Evolutionary conservation across 2,113 vertebrate genomes (phyloP).

Genomic region (Glareola pratincola): DNA sequence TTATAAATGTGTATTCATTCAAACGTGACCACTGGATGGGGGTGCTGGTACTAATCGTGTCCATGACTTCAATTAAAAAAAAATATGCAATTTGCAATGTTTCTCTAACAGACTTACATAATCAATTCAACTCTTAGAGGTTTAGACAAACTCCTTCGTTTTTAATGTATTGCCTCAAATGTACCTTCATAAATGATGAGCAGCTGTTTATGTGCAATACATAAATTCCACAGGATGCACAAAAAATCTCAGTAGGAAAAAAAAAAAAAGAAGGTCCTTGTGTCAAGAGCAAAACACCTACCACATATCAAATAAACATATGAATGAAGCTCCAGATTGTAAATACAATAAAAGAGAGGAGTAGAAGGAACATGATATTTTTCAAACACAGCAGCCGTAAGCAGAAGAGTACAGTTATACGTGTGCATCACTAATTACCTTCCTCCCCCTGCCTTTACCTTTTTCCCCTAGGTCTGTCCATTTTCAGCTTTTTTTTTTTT

Average conservation of each 20-base stretch:
- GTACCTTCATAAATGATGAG: not conserved
- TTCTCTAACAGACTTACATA: not conserved
- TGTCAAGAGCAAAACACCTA: not conserved
- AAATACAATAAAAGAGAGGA: not conserved
- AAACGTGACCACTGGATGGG: not conserved
- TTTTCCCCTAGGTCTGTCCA: not conserved
- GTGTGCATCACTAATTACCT: not conserved
- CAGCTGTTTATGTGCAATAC: not conserved
- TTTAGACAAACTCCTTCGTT: not conserved
- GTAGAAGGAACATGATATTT: not conserved
- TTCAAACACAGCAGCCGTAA: not conserved
- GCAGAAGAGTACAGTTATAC: not conserved
- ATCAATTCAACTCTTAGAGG: not conserved
- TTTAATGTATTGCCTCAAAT: not conserved
- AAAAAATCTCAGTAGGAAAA: not conserved
- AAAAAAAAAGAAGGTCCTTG: not conserved
- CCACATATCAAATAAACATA: not conserved
- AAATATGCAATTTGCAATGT: rapidly evolving
- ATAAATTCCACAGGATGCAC: not conserved
- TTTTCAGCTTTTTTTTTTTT: not conserved
- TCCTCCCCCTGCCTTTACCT: not conserved
- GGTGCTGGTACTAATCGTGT: not conserved
- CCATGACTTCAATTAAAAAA: not conserved
- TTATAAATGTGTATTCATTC: not conserved
- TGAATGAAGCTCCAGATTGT: not conserved